Conservation (phyloP, 2,797 vertebrate genomes). For the Toxotes lorentzi region DNA sequence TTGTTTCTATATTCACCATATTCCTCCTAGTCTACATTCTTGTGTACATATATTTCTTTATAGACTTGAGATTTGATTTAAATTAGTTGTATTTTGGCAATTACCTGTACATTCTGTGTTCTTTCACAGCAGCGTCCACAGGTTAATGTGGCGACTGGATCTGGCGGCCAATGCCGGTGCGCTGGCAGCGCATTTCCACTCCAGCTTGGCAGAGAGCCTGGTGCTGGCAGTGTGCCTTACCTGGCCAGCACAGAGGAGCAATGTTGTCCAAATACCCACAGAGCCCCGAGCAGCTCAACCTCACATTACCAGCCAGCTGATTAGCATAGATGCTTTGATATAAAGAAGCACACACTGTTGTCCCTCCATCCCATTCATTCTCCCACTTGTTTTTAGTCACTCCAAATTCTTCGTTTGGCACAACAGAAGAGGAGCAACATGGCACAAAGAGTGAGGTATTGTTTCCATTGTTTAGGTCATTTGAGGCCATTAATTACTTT, state of each 20-base stretch:
- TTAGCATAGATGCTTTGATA: conserved; percentile 78
- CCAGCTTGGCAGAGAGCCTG: conserved; percentile 62
- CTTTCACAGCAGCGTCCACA: conserved; percentile 49
- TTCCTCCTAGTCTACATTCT: background rate
- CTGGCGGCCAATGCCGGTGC: conserved; percentile 32
- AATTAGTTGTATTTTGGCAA: conserved; percentile 24
- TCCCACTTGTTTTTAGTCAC: conserved; percentile 40
- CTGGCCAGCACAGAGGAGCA: conserved; percentile 60
- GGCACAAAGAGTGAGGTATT: conserved; percentile 33
- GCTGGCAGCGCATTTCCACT: conserved; percentile 50
- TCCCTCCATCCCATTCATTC: conserved; percentile 52
- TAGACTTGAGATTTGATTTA: conserved; percentile 11
- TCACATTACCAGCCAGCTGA: conserved; percentile 74
- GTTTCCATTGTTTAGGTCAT: conserved; percentile 40
- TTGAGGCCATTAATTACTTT: conserved; percentile 29
- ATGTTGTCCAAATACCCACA: conserved; percentile 72
- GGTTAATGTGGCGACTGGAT: conserved; percentile 63
- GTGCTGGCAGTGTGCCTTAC: conserved; percentile 63
- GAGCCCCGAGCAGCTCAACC: conserved; percentile 64
- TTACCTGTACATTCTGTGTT: conserved; percentile 31
- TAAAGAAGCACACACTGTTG: conserved; percentile 64
- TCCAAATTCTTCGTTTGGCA: conserved; percentile 65
- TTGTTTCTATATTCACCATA: background rate
- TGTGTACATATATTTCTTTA: conserved; percentile 7
- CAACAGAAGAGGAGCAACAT: conserved; percentile 32